These are phyloP conservation scores for Limanda limanda DNA, from an alignment of 2,113 vertebrate genomes.

Conservation along the genomic window DNA sequence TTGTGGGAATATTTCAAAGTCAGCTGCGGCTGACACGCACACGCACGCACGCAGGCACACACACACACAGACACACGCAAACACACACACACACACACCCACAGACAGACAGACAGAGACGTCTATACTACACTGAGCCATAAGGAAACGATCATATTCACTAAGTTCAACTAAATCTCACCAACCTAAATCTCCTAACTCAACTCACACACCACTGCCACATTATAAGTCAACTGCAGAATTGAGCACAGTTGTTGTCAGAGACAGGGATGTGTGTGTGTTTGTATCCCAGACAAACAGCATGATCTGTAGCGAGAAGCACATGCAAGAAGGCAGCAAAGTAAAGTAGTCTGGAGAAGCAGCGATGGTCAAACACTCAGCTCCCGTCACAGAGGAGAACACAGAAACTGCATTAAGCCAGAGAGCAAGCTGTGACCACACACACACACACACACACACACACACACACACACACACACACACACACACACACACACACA, in stretches of 20 bases:
- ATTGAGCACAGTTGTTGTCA: not conserved
- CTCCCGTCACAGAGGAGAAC: not conserved
- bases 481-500: no score
- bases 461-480: not conserved
- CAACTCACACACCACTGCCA: not conserved
- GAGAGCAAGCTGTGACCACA: conserved; percentile 2
- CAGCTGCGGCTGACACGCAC: no score
- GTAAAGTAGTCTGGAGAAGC: conserved; percentile 7
- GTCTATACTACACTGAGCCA: no score
- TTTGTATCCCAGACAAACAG: not conserved
- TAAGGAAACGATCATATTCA: not conserved
- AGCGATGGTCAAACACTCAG: not conserved
- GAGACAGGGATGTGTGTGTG: not conserved
- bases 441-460: no score
- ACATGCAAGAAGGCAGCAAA: conserved; percentile 50
- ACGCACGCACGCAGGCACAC: no score
- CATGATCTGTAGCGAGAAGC: conserved; percentile 14
- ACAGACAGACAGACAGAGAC: not conserved
- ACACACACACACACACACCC: no score
- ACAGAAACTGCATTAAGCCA: conserved; percentile 10
- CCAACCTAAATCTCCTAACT: not conserved
- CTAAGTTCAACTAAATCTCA: not conserved
- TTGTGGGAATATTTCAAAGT: no score
- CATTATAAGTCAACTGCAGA: not conserved
- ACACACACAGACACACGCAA: no score